Evolutionary conservation across 2,113 vertebrate species (phyloP).

Genomic region (Menura novaehollandiae): DNA sequence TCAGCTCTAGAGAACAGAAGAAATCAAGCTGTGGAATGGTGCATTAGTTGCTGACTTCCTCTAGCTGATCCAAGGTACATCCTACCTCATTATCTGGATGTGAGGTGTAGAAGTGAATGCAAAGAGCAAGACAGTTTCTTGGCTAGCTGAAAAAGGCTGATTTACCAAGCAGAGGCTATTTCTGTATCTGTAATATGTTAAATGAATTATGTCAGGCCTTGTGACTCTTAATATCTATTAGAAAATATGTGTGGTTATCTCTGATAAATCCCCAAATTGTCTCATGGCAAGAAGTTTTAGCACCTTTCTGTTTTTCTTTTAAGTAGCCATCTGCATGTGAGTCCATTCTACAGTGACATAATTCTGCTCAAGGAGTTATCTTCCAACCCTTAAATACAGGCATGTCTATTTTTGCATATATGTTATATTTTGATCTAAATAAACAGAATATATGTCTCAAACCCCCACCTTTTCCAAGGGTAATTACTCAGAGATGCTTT

Average conservation of each 20-base stretch:
- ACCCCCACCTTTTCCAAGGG: background rate
- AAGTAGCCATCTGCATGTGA: background rate
- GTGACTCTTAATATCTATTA: background rate
- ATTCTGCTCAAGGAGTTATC: background rate
- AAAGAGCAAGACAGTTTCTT: background rate
- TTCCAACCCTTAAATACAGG: background rate
- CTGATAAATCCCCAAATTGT: background rate
- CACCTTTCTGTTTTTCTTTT: background rate
- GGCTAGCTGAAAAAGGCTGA: background rate
- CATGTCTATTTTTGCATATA: background rate
- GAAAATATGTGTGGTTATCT: background rate
- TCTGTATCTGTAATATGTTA: background rate
- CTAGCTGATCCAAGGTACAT: background rate
- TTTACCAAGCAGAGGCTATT: background rate
- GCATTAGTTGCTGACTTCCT: background rate
- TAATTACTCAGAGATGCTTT: background rate
- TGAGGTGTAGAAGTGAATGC: background rate
- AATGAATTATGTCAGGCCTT: background rate
- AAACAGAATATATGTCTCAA: background rate
- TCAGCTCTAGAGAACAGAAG: background rate
- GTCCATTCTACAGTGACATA: background rate
- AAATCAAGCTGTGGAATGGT: background rate
- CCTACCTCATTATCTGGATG: background rate
- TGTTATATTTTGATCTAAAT: background rate
- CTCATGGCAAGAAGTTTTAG: background rate